Conservation (phyloP, 2,888 invertebrate species). For the Erebia aethiops region DNA sequence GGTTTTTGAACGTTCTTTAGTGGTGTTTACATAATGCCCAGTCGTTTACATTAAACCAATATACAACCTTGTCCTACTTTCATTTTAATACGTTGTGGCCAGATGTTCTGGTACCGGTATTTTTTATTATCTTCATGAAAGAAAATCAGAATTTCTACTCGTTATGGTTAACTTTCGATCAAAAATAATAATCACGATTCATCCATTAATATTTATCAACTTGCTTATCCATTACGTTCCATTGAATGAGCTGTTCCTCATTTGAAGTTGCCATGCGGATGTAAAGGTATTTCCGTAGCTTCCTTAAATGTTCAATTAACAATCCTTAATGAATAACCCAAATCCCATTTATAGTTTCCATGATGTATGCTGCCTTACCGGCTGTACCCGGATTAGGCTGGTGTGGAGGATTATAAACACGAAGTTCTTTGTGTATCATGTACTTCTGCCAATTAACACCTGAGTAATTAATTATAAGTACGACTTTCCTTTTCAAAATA, state of each 20-base stretch:
- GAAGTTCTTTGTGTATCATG: too few relatives aligned
- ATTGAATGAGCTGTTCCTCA: slow-evolving; percentile 3
- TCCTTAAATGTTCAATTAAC: slow-evolving; percentile 6
- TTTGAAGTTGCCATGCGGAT: slow-evolving; percentile 7
- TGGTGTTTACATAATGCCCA: slow-evolving; percentile 2
- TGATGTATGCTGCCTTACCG: background rate
- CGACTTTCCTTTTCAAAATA: too few relatives aligned
- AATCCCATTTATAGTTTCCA: background rate
- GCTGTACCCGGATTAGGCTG: too few relatives aligned
- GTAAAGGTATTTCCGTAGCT: slow-evolving; percentile 13
- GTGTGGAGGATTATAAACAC: too few relatives aligned
- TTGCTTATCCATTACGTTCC: background rate
- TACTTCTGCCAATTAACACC: too few relatives aligned
- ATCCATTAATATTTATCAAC: slow-evolving; percentile 7
- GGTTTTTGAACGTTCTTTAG: background rate
- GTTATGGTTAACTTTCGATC: background rate
- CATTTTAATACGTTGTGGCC: background rate
- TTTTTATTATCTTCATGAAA: background rate
- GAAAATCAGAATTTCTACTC: background rate
- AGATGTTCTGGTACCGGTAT: background rate
- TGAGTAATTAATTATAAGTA: too few relatives aligned
- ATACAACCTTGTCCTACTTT: background rate
- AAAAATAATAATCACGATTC: background rate
- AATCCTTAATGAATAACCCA: slow-evolving; percentile 5
- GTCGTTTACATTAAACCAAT: background rate